phyloP scores from a whole-genome alignment of 1,140 invertebrate genomes.

The Brachionus manjavacas region DNA sequence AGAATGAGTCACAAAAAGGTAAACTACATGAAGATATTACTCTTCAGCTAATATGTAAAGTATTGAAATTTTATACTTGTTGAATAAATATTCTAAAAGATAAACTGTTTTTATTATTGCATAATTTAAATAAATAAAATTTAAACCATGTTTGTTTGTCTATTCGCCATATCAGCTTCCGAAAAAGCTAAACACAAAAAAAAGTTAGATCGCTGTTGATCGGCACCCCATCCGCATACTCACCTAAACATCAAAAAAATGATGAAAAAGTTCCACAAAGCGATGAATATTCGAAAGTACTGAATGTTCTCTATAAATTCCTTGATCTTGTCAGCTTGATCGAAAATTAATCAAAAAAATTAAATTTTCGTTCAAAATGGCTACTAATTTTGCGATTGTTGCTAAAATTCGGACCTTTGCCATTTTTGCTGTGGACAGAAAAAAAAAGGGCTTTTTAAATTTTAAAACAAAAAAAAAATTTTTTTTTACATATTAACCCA shows the following conservation, averaged over 20 bases:
- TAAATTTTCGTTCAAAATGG: neutral
- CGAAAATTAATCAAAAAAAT: neutral
- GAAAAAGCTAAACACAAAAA: slow-evolving; percentile 7
- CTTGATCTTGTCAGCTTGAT: neutral
- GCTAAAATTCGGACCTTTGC: too few species aligned
- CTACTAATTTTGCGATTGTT: too few species aligned
- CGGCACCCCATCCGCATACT: neutral
- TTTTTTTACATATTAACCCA: too few species aligned
- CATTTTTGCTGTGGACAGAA: too few species aligned
- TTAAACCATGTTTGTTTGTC: neutral
- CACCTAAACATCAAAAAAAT: slow-evolving; percentile 43
- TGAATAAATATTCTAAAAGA: neutral
- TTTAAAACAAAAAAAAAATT: too few species aligned
- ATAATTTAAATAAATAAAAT: neutral
- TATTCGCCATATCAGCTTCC: neutral
- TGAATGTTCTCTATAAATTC: slow-evolving; percentile 33
- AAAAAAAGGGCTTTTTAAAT: too few species aligned
- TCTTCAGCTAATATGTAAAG: neutral
- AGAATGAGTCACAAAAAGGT: neutral
- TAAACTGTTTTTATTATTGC: neutral
- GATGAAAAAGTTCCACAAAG: slow-evolving; percentile 39
- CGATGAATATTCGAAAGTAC: slow-evolving; percentile 34
- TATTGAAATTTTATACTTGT: neutral
- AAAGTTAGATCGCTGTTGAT: neutral
- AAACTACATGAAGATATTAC: neutral